Evolutionary conservation across 2,888 invertebrate species (phyloP), one percentile per base, ranked within the genome.

Genomic region (Leptarthrus brevirostris): DNA sequence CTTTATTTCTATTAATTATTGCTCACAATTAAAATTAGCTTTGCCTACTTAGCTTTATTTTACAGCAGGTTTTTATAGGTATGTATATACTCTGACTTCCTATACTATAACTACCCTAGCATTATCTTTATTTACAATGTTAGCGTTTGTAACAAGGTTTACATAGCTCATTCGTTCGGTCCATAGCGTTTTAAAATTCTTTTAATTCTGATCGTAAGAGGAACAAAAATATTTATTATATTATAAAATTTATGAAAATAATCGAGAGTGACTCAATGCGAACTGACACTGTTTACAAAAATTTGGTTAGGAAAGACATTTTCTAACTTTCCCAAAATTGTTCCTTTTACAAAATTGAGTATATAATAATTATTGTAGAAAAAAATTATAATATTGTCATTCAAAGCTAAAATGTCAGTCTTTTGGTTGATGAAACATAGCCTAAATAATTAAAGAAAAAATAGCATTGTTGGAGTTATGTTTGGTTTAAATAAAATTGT

Each of bases 391-490:
- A 84, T 84, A 84, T 84, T 84, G 84, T 84, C 84, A 80, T 81
- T 84, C 81, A 83, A 84, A 84, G 83, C 84, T 84, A 83, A 83
- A 84, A 84, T 81, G 82, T 84, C 84, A 84, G 84, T 84, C 84
- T 84, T 84, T 84, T 83, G 81, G 83, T 78, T 79, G 77, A 78
- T 76, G 78, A 77, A 77, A 75, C 72, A 77, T 79, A 79, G 78
- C 74, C 79, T 79, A 78, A 78, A 69, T 52, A 78, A 61, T 1
- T 72, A 49, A 54, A 61, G 3, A 44, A 52, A 44, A 70, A 6
- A 71, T 36, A 61, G 3, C 18, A 34, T 44, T 12, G 6, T 36
- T 30, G 8, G 24, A 36, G 34, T 18, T 30, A 8, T 14, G 3
- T 30, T n/a, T 22, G 53, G 4, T 22, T 16, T 58, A 58, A n/a